A percentile compares a stretch with the other conserved stretches of the same genome.
phyloP scores from a whole-genome alignment of 2,888 invertebrate genomes.

The Spilosoma lubricipeda region DNA sequence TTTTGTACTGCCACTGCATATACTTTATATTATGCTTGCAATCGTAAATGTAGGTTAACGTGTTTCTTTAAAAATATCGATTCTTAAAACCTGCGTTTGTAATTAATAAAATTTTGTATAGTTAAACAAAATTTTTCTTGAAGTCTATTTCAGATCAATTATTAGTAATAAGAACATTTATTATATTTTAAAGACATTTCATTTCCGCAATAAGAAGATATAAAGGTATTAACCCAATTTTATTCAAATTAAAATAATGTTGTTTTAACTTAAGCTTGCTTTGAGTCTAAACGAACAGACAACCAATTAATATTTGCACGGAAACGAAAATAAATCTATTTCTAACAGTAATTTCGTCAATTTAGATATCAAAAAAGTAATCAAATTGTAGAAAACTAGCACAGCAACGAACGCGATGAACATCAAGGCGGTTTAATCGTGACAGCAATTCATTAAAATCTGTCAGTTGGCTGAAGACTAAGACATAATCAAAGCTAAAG shows the following conservation, averaged over 20 bases:
- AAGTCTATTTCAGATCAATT: background rate
- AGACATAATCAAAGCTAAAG: conserved; percentile 34
- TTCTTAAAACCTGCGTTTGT: background rate
- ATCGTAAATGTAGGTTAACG: background rate
- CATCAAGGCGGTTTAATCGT: conserved; percentile 34
- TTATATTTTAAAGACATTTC: background rate
- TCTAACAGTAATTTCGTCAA: conserved; percentile 16
- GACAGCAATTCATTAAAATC: conserved; percentile 50
- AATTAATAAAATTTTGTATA: background rate
- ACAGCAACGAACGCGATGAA: conserved; percentile 21
- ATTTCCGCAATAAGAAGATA: background rate
- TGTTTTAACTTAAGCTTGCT: background rate
- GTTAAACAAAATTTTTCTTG: background rate
- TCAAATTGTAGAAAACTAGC: conserved; percentile 19
- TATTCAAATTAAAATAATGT: background rate
- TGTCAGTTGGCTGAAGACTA: conserved; percentile 46
- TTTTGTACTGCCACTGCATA: too few relatives aligned
- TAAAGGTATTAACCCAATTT: background rate
- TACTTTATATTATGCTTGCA: too few relatives aligned
- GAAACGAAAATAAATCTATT: background rate
- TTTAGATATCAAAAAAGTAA: conserved; percentile 19
- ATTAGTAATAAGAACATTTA: background rate
- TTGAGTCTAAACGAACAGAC: background rate
- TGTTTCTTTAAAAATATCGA: too few relatives aligned
- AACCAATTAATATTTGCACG: background rate